phyloP scores from a whole-genome alignment of 2,113 vertebrate species.

The Dicentrarchus labrax region DNA sequence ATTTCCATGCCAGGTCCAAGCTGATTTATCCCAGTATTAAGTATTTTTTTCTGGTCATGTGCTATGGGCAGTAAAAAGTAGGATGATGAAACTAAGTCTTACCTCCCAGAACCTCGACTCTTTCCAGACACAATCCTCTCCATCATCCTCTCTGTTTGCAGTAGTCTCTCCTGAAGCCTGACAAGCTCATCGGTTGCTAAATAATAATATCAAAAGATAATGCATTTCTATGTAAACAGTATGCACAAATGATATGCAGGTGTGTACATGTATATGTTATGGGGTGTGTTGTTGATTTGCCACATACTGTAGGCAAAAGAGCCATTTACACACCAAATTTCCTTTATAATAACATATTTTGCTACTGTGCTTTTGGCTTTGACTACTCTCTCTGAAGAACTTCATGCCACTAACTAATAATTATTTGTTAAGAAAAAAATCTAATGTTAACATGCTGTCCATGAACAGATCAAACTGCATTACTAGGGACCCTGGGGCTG shows the following conservation, averaged over 20 bases:
- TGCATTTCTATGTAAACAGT: not conserved
- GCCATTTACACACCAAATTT: not conserved
- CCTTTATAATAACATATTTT: not conserved
- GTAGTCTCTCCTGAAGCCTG: slow-evolving; percentile 90
- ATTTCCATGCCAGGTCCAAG: slow-evolving; percentile 22
- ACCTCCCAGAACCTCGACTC: slow-evolving; percentile 87
- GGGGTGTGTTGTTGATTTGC: not conserved
- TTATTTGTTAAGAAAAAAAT: not conserved
- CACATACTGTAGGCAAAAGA: not conserved
- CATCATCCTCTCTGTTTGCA: slow-evolving; percentile 90
- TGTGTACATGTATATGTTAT: not conserved
- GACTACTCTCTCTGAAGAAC: not conserved
- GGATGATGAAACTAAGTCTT: slow-evolving; percentile 24
- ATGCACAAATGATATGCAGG: not conserved
- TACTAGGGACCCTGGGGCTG: no score
- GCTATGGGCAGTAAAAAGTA: slow-evolving; percentile 6
- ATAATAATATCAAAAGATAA: slow-evolving; percentile 27
- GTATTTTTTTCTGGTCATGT: slow-evolving; percentile 5
- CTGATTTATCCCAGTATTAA: slow-evolving; percentile 16
- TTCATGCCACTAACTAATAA: not conserved
- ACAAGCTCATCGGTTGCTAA: slow-evolving; percentile 89
- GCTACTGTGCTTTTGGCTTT: not conserved
- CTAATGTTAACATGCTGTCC: not conserved
- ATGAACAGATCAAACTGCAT: no score
- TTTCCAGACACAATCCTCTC: slow-evolving; percentile 89